Evolutionary conservation across 2,888 invertebrate genomes (phyloP).

Genomic region (Serripes groenlandicus): DNA sequence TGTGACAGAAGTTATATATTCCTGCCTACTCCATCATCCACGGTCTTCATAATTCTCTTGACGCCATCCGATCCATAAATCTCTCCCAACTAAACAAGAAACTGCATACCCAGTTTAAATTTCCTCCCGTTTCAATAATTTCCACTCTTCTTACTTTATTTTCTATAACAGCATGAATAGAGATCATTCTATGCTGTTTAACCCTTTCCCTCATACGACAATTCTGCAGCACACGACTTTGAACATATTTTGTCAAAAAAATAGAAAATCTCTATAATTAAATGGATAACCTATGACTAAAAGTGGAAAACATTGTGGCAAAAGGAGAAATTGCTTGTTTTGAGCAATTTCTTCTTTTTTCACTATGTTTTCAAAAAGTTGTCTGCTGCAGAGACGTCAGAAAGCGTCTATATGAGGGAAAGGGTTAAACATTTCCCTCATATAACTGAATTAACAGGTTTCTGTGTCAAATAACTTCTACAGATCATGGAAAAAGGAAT

Average conservation of each 20-base stretch:
- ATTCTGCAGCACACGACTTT: too few relatives aligned
- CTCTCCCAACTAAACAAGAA: constrained; percentile 32
- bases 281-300: background rate
- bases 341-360: constrained; percentile 3
- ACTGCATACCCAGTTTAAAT: constrained; percentile 33
- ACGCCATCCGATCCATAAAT: constrained; percentile 38
- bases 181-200: background rate
- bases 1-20: constrained; percentile 33
- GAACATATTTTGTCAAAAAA: too few relatives aligned
- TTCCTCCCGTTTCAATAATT: constrained; percentile 16
- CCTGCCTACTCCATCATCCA: constrained; percentile 39
- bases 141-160: background rate
- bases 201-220: too few relatives aligned
- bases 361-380: constrained; percentile 6
- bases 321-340: background rate
- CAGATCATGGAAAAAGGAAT: too few relatives aligned
- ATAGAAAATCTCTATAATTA: background rate
- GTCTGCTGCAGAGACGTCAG: too few relatives aligned
- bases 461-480: too few relatives aligned
- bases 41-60: constrained; percentile 21
- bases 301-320: background rate
- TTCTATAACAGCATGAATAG: background rate
- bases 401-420: too few relatives aligned
- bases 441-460: too few relatives aligned
- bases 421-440: too few relatives aligned